Percentiles rank a stretch among this genome's conserved stretches.
Evolutionary conservation across 2,797 vertebrate genomes (phyloP).

Genomic region (Cuniculus paca): DNA sequence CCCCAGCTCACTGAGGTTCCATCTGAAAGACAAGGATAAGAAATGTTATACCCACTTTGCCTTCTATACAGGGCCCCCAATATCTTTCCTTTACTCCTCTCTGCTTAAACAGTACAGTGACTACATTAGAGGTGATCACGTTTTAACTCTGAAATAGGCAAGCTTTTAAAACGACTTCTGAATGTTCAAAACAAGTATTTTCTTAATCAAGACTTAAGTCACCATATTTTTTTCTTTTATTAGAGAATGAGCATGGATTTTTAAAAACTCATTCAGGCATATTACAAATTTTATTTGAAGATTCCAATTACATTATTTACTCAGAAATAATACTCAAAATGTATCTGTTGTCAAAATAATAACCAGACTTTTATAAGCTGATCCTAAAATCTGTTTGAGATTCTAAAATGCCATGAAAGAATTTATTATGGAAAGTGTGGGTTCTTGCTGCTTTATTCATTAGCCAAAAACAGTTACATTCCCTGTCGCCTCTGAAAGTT

Average conservation of each 20-base stretch:
- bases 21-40: constrained; percentile 88
- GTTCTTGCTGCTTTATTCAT: too few relatives aligned
- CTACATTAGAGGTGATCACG: neutral
- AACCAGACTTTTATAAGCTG: neutral
- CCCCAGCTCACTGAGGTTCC: constrained; percentile 94
- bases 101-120: neutral
- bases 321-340: neutral
- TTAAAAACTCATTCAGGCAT: neutral
- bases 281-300: neutral
- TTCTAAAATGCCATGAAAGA: too few relatives aligned
- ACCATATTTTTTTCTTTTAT: neutral
- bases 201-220: neutral
- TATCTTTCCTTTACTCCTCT: neutral
- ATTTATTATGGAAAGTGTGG: too few relatives aligned
- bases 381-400: neutral
- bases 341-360: neutral
- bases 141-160: neutral
- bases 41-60: constrained; percentile 38
- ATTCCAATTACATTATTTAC: neutral
- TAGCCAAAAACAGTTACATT: too few relatives aligned
- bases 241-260: neutral
- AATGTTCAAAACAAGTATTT: neutral
- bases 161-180: neutral
- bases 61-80: neutral
- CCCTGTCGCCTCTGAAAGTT: too few relatives aligned